Evolutionary conservation across 2,113 vertebrate genomes (phyloP), one percentile per base, ranked within the genome.

Genomic region (Python bivittatus): DNA sequence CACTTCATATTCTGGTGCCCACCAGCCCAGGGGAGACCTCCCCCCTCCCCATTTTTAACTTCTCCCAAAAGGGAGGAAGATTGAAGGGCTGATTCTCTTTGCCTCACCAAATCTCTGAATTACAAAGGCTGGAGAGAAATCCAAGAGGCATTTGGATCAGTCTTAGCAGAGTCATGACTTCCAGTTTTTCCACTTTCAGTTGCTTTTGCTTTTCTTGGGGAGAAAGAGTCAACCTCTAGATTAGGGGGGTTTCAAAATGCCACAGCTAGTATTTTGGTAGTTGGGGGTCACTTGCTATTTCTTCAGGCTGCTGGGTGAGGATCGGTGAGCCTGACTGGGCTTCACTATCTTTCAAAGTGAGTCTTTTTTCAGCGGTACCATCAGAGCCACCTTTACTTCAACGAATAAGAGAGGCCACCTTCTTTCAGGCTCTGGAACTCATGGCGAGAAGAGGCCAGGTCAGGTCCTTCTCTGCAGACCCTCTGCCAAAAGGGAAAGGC

Each of bases 11-110:
- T 87, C 57, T 3, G 58, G 4, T 15, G 29, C 10, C 57, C 57
- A 64, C 42, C 6, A 33, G 20, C 84, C 91, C 9, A 29, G 64
- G 10, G 29, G 22, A 94, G 95, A 90, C 42, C 42, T 10, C 54
- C 1, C 13, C 6, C 57, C 29, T 1, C 2, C 11, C 64, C 89
- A 58, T 85, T 68, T 92, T 64, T 5, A n/a, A 22, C 58, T 22
- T 91, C 48, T 92, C 90, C 90, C 92, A 90, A 96, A 60, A 93
- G 27, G 4, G 2, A 0, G 6, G 57, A 93, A 53, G 93, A 96
- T 92, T 91, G 95, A 92, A 91, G 56, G 93, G 94, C 3, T 22
- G 10, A 13, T 92, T 0, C 44, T 38, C 53, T 93, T 93, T 86
- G 88, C 83, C 0, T 58, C 92, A 86, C 87, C 54, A 15, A 89